phyloP scores from a whole-genome alignment of 2,888 invertebrate species.

The Synanthedon andrenaeformis region DNA sequence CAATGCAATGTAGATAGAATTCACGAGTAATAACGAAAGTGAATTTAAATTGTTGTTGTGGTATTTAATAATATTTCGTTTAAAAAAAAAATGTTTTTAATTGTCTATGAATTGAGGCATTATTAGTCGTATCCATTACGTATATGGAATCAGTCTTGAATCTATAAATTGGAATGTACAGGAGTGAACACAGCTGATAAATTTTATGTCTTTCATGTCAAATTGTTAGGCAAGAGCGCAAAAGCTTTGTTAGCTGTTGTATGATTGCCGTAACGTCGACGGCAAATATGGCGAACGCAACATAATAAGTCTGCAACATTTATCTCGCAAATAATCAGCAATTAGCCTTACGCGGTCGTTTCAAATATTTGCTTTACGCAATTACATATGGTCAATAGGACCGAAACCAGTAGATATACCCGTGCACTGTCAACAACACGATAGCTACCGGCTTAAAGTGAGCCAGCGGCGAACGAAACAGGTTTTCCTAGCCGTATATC shows the following conservation, averaged over 20 bases:
- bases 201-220: background rate
- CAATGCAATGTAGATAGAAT: too few species aligned
- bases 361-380: constrained; percentile 46
- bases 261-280: background rate
- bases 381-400: constrained; percentile 13
- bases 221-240: background rate
- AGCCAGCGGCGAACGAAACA: constrained; percentile 23
- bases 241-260: background rate
- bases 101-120: too few species aligned
- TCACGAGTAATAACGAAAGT: too few species aligned
- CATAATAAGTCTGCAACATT: constrained; percentile 13
- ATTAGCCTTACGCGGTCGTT: constrained; percentile 29
- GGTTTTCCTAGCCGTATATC: constrained; percentile 25
- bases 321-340: constrained; percentile 33
- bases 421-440: constrained; percentile 25
- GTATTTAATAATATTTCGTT: too few species aligned
- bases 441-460: constrained; percentile 17
- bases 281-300: background rate
- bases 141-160: too few species aligned
- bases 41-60: too few species aligned
- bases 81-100: too few species aligned
- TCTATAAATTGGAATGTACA: too few species aligned
- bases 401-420: constrained; percentile 7
- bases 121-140: too few species aligned
- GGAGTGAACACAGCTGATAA: too few species aligned